phyloP scores from a whole-genome alignment of 1,140 invertebrate genomes.

The Sipha flava region DNA sequence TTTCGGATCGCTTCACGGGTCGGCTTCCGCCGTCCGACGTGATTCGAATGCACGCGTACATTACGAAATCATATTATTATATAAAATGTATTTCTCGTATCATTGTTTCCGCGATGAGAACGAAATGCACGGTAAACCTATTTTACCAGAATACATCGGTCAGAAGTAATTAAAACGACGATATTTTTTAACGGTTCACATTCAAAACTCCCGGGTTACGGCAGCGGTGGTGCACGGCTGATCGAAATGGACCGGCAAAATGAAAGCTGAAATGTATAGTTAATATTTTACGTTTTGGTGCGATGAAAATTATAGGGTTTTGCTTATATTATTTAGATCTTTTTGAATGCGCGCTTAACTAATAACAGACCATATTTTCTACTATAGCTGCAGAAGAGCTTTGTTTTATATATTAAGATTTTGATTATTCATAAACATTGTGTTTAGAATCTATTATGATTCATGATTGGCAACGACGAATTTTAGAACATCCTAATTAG shows the following conservation, averaged over 20 bases:
- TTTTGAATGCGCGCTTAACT: too few species aligned
- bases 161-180: neutral
- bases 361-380: too few species aligned
- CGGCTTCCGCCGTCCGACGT: constrained; percentile 8
- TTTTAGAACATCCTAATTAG: neutral
- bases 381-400: too few species aligned
- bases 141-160: neutral
- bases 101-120: neutral
- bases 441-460: neutral
- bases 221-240: neutral
- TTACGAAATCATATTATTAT: neutral
- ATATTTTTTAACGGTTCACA: neutral
- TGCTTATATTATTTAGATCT: too few species aligned
- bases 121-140: neutral
- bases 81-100: neutral
- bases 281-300: too few species aligned
- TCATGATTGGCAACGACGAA: neutral
- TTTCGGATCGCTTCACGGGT: neutral
- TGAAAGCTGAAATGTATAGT: neutral
- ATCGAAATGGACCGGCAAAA: neutral
- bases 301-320: too few species aligned
- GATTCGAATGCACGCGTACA: neutral
- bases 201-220: neutral
- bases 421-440: neutral
- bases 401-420: too few species aligned